Conservation (phyloP, 1,140 invertebrate species). For the Diuraphis noxia region DNA sequence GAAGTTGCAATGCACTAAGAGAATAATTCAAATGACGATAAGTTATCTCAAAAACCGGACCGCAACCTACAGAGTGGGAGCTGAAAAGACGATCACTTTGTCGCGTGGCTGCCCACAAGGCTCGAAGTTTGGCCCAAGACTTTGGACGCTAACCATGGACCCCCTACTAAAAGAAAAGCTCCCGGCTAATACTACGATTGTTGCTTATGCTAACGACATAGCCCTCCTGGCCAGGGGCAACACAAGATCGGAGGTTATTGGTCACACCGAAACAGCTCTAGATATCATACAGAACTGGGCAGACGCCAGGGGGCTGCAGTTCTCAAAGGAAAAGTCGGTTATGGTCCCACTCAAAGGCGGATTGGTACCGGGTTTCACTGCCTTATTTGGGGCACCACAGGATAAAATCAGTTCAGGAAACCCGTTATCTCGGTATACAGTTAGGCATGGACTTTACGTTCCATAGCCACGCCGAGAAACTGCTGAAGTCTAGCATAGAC, state of each 20-base stretch:
- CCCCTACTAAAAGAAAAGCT: background rate
- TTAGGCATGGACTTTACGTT: rapidly evolving
- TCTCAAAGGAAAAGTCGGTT: conserved; percentile 7
- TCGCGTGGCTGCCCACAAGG: conserved; percentile 24
- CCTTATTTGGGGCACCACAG: rapidly evolving
- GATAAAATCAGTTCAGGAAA: background rate
- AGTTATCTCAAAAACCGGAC: background rate
- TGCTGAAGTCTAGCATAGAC: background rate
- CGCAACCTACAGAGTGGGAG: background rate
- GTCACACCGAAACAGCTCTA: background rate
- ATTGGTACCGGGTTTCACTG: background rate
- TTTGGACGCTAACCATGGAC: conserved; percentile 9
- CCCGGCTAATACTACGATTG: background rate
- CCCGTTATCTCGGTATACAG: no score
- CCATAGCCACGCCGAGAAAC: no score
- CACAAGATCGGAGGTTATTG: background rate
- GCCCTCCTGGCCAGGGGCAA: conserved; percentile 44
- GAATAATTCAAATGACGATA: rapidly evolving
- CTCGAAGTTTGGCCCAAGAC: background rate
- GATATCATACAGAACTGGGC: background rate
- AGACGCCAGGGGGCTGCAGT: background rate
- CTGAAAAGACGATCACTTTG: background rate
- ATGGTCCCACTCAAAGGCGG: background rate
- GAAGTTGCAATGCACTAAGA: background rate
- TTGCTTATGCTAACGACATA: conserved; percentile 51